Conservation (phyloP, 2,888 invertebrate species). For the Mythimna ferrago region DNA sequence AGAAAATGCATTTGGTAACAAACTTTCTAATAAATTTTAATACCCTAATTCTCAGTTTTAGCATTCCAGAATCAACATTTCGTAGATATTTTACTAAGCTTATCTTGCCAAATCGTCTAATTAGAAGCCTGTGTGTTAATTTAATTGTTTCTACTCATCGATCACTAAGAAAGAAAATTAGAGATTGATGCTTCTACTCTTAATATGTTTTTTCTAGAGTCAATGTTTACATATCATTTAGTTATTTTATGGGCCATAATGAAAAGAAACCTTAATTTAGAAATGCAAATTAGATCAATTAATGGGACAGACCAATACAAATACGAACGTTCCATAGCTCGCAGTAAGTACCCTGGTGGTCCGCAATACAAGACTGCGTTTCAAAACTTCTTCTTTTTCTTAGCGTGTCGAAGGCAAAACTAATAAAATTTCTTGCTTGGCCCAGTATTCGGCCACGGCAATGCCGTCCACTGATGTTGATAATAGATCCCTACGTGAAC, state of each 20-base stretch:
- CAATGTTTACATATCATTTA: not conserved
- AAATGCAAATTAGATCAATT: not conserved
- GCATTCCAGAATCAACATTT: constrained; percentile 14
- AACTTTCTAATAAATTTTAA: constrained; percentile 14
- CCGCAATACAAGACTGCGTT: too few species aligned
- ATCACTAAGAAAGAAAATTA: too few species aligned
- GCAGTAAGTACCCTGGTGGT: too few species aligned
- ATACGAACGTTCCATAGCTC: too few species aligned
- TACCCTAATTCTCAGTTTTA: constrained; percentile 3
- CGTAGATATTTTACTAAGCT: constrained; percentile 7
- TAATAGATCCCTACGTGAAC: too few species aligned
- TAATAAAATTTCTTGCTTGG: too few species aligned
- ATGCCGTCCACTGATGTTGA: too few species aligned
- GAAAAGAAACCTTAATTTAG: not conserved
- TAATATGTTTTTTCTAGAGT: not conserved
- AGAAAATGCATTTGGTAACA: constrained; percentile 24
- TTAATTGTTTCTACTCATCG: not conserved
- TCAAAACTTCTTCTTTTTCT: too few species aligned
- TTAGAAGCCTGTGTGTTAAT: constrained; percentile 4
- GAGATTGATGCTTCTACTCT: not conserved
- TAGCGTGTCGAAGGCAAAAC: too few species aligned
- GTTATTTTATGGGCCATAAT: not conserved
- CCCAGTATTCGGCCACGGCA: too few species aligned
- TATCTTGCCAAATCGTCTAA: constrained; percentile 20
- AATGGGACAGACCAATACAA: not conserved